Conservation (phyloP, 37 sponge, comb jelly and placozoan species). For the Ianthella basta region DNA sequence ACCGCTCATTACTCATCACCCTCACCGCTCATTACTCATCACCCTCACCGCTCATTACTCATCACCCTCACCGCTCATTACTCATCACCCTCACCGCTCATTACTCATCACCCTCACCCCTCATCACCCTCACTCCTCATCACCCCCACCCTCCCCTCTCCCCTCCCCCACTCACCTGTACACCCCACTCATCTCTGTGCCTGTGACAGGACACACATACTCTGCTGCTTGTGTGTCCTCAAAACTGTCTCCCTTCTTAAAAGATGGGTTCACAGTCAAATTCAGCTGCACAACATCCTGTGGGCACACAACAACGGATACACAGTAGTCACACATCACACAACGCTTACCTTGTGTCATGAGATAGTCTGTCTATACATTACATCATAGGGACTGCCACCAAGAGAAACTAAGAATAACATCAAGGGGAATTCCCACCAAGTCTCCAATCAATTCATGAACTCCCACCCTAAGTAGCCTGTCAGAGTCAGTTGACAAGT, state of each 20-base stretch:
- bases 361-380: too few species aligned
- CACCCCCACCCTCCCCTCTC: not conserved
- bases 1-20: too few species aligned
- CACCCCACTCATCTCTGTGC: constrained; percentile 95
- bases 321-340: too few species aligned
- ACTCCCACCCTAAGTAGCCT: too few species aligned
- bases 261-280: constrained; percentile 65
- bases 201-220: constrained; percentile 91
- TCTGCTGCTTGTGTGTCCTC: constrained; percentile 77
- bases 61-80: not conserved
- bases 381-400: too few species aligned
- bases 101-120: too few species aligned
- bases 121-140: not conserved
- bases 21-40: not conserved
- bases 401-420: too few species aligned
- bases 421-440: too few species aligned
- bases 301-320: not conserved
- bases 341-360: too few species aligned
- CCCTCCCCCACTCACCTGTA: constrained; percentile 60
- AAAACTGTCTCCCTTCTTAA: constrained; percentile 75
- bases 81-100: too few species aligned
- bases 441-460: too few species aligned
- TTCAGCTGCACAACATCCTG: constrained; percentile 75
- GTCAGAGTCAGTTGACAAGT: too few species aligned
- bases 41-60: not conserved